Evolutionary conservation across 2,888 invertebrate species (phyloP).

Genomic region (Cinara cedri): DNA sequence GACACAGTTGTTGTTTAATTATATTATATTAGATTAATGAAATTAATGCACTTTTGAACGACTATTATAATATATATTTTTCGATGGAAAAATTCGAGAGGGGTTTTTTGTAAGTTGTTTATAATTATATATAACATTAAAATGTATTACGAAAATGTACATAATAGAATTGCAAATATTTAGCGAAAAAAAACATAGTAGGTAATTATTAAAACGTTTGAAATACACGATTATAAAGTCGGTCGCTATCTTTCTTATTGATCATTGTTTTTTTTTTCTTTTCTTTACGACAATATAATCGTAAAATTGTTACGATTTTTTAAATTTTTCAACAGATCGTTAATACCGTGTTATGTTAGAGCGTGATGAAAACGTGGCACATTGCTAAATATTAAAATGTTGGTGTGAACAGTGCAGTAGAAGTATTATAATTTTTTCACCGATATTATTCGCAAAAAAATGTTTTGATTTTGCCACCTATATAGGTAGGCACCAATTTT

Average conservation of each 20-base stretch:
- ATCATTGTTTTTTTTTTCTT: neutral
- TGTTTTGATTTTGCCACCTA: too few relatives aligned
- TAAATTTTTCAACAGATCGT: neutral
- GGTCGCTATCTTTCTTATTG: neutral
- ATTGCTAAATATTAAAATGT: too few relatives aligned
- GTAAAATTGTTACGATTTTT: constrained; percentile 9
- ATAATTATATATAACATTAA: neutral
- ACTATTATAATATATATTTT: neutral
- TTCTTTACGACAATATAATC: neutral
- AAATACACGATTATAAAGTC: neutral
- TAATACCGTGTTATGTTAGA: neutral
- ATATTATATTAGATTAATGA: too few relatives aligned
- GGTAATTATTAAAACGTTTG: neutral
- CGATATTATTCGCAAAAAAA: too few relatives aligned
- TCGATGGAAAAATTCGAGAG: neutral
- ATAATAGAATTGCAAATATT: constrained; percentile 4
- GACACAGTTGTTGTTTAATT: too few relatives aligned
- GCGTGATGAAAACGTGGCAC: neutral
- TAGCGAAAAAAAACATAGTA: neutral
- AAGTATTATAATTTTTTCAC: too few relatives aligned
- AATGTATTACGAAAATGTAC: neutral
- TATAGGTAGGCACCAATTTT: too few relatives aligned
- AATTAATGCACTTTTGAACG: too few relatives aligned
- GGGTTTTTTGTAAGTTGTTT: too few relatives aligned
- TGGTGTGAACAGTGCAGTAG: too few relatives aligned